Conservation (phyloP, 2,113 vertebrate genomes). For the Xyrauchen texanus region DNA sequence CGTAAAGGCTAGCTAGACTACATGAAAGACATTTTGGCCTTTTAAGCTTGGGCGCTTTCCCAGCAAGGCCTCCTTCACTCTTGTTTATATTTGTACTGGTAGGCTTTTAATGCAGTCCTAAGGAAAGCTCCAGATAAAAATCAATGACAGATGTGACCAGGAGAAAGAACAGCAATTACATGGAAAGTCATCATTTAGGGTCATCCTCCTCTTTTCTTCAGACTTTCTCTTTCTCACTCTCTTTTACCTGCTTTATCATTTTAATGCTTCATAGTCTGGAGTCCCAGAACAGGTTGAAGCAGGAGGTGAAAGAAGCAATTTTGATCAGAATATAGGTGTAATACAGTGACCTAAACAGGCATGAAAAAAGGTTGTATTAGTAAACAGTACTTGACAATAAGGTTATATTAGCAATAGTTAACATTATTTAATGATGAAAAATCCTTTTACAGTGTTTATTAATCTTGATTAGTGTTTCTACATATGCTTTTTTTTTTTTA, state of each 20-base stretch:
- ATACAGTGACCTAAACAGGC: not conserved
- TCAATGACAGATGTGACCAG: conserved; percentile 49
- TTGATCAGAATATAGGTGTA: not conserved
- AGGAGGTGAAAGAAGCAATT: not conserved
- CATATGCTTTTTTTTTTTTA: no score
- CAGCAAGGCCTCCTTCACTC: conserved; percentile 7
- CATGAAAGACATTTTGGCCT: conserved; percentile 38
- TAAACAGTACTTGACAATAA: no score
- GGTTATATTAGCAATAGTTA: no score
- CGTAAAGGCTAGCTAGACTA: conserved; percentile 18
- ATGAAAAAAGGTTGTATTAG: no score
- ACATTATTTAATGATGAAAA: no score
- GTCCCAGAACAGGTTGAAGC: not conserved
- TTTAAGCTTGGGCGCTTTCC: conserved; percentile 23
- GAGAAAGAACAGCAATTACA: conserved; percentile 43
- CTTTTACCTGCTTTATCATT: conserved; percentile 32
- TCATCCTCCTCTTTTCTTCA: not conserved
- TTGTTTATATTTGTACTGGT: conserved; percentile 48
- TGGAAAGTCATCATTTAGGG: conserved; percentile 35
- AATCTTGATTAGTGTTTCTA: no score
- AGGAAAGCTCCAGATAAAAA: conserved; percentile 37
- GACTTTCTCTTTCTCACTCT: not conserved
- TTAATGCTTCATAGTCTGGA: conserved; percentile 29
- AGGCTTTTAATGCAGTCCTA: conserved; percentile 30
- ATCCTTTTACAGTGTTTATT: no score